Evolutionary conservation across 2,888 invertebrate genomes (phyloP), one percentile per base, ranked within the genome.

Genomic region (Cephus rjabovi): DNA sequence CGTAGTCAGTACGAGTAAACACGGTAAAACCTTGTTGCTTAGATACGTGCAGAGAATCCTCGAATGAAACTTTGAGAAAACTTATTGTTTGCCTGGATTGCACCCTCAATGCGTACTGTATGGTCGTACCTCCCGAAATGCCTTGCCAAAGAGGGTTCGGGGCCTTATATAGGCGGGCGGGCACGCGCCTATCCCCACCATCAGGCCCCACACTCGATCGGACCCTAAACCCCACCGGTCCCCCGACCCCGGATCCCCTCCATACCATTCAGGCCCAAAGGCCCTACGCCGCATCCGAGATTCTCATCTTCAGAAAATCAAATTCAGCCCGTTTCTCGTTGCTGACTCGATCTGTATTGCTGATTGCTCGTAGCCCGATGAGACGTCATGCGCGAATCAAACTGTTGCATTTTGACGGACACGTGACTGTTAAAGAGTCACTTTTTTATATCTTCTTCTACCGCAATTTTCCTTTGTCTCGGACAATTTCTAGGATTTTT

Each of bases 111-210:
- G 87, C 86, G 85, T 81, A 83, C 87, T 85, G 87, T 83, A 86
- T 88, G 88, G 84, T 87, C 83, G 87, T 87, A 86, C 90, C 91
- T 91, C 89, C 91, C 92, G 92, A 91, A 92, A 92, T 92, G 91
- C 88, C 86, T 88, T 84, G 83, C 86, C 84, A 85, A 86, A 87
- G 88, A 89, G 89, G 90, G 89, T 88, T 86, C 88, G 87, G 89
- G 90, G 91, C 88, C 91, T 91, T 92, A 91, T 91, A 91, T 91
- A 91, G 89, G 83, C 86, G 81, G 83, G 92, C 93, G 93, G 93
- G 93, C 79, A 93, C 94, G 94, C 94, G 94, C 94, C 94, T 92
- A 90, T 92, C 93, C 94, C 94, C 94, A 93, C 94, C 93, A 93
- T 90, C 89, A 91, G 91, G 91, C 88, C 90, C 88, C 86, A 85